Evolutionary conservation across 2,113 vertebrate species (phyloP).

Genomic region (Gasterosteus aculeatus): DNA sequence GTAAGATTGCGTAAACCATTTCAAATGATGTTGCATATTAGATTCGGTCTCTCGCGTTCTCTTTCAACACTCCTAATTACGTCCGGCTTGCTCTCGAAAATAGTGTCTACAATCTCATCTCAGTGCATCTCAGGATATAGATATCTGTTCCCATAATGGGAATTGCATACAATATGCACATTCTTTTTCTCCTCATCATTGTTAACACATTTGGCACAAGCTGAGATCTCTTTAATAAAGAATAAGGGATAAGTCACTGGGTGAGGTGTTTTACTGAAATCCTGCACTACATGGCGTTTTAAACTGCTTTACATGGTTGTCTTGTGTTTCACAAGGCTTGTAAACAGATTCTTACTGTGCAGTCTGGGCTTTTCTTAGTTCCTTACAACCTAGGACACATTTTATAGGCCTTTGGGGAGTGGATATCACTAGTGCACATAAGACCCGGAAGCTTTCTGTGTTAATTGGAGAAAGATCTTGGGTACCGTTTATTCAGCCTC

Average conservation of each 20-base stretch:
- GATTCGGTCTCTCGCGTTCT: background rate
- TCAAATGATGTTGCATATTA: background rate
- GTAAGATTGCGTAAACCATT: background rate
- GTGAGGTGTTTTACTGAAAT: constrained; percentile 5
- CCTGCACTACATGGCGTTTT: background rate
- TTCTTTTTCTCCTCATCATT: background rate
- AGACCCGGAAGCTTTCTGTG: constrained; percentile 52
- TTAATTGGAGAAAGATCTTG: constrained; percentile 51
- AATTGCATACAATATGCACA: background rate
- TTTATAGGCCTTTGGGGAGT: constrained; percentile 46
- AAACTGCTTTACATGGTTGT: constrained; percentile 5
- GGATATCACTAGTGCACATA: constrained; percentile 58
- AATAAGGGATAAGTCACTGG: constrained; percentile 9
- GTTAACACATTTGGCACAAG: background rate
- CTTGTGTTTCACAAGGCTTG: constrained; percentile 48
- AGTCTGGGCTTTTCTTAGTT: constrained; percentile 55
- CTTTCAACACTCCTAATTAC: background rate
- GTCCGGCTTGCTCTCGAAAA: background rate
- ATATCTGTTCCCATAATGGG: background rate
- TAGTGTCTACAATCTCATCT: background rate
- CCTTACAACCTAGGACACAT: constrained; percentile 65
- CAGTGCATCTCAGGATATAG: background rate
- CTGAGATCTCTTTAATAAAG: constrained; percentile 21
- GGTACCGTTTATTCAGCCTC: constrained; percentile 50
- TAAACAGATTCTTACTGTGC: constrained; percentile 39